These are phyloP conservation scores for Drosophila ustulata DNA, from an alignment of 2,888 invertebrate species.

Conservation along the genomic window DNA sequence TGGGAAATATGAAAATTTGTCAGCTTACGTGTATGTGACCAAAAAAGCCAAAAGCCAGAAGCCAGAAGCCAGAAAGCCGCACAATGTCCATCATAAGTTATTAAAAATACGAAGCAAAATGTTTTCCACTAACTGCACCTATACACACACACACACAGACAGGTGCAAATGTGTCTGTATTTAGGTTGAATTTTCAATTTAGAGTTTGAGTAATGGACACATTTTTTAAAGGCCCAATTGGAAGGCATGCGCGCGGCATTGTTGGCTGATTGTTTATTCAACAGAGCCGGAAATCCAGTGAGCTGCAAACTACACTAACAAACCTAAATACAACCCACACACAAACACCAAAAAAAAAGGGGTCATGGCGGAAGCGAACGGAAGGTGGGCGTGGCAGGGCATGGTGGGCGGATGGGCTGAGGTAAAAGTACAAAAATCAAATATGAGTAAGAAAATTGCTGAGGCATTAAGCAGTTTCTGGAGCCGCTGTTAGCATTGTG, in stretches of 20 bases:
- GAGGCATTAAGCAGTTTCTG: conserved; percentile 19
- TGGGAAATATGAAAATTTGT: conserved; percentile 35
- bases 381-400: conserved; percentile 1
- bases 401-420: background rate
- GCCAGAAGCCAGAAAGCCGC: conserved; percentile 11
- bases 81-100: conserved; percentile 60
- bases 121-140: conserved; percentile 24
- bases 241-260: conserved; percentile 27
- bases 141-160: background rate
- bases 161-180: conserved; percentile 8
- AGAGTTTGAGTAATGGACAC: conserved; percentile 70
- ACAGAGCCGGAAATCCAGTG: conserved; percentile 56
- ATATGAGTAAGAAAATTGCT: conserved; percentile 19
- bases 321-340: no score
- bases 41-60: conserved; percentile 13
- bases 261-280: conserved; percentile 67
- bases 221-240: conserved; percentile 37
- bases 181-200: conserved; percentile 37
- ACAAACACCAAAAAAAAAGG: conserved; percentile 5
- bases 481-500: conserved; percentile 5
- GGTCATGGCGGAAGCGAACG: background rate
- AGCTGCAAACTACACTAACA: conserved; percentile 33
- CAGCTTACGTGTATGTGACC: conserved; percentile 16
- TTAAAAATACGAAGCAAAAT: conserved; percentile 48
- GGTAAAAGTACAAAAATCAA: conserved; percentile 22